Conservation (phyloP, 2,797 vertebrate genomes). For the Somateria mollissima region DNA sequence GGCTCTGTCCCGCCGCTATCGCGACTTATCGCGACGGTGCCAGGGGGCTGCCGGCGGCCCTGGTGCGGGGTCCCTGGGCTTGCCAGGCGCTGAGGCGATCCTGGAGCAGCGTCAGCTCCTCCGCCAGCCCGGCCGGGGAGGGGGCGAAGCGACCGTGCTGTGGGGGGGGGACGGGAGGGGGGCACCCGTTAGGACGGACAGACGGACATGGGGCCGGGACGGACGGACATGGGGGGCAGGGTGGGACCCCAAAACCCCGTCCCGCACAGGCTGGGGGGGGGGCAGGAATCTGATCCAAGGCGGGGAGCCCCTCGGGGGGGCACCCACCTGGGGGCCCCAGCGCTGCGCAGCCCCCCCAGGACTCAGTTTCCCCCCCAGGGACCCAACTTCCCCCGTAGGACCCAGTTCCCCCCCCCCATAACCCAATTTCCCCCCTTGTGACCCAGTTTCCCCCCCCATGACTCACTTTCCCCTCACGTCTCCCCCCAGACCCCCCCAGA, state of each 20-base stretch:
- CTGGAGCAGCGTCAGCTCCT: slow-evolving; percentile 73
- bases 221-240: not conserved
- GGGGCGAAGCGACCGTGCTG: slow-evolving; percentile 62
- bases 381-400: too few relatives aligned
- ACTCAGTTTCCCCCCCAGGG: not conserved
- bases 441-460: not conserved
- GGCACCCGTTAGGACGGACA: too few relatives aligned
- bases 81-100: slow-evolving; percentile 58
- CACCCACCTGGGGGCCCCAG: not conserved
- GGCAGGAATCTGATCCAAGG: not conserved
- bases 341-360: accelerated
- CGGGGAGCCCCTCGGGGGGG: accelerated
- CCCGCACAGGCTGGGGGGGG: not conserved
- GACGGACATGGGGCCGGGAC: not conserved
- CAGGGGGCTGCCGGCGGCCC: not conserved
- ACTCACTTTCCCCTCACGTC: not conserved
- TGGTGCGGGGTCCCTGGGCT: not conserved
- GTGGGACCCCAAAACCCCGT: too few relatives aligned
- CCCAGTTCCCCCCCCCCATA: too few relatives aligned
- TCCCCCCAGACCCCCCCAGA: not conserved
- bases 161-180: not conserved
- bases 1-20: too few relatives aligned
- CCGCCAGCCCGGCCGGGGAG: slow-evolving; percentile 32
- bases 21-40: not conserved
- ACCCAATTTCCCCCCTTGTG: too few relatives aligned